phyloP scores from a whole-genome alignment of 2,113 vertebrate genomes.

The Globicephala melas region DNA sequence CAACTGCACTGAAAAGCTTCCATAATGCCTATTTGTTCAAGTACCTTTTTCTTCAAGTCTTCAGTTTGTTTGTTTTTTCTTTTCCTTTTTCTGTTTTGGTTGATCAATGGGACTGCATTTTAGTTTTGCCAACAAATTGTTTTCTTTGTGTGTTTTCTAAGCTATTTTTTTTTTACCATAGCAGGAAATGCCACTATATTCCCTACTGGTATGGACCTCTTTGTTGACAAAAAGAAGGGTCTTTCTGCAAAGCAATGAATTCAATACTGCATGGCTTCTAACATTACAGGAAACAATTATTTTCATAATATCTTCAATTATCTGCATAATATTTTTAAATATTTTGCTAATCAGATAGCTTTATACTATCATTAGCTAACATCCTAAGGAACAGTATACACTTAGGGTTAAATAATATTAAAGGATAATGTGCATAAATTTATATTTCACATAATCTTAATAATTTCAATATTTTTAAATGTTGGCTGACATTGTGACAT shows the following conservation, averaged over 20 bases:
- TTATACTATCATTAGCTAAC: background rate
- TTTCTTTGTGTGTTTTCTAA: background rate
- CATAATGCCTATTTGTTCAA: background rate
- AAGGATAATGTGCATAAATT: background rate
- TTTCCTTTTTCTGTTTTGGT: background rate
- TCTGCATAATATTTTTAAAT: background rate
- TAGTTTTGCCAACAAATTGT: background rate
- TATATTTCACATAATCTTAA: background rate
- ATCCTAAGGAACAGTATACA: background rate
- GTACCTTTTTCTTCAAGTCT: background rate
- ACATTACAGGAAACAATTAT: conserved; percentile 29
- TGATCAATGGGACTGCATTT: background rate
- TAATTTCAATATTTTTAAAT: background rate
- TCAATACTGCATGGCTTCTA: background rate
- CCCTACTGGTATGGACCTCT: background rate
- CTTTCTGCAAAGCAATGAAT: background rate
- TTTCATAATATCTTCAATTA: background rate
- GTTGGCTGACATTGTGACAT: background rate
- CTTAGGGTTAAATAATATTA: background rate
- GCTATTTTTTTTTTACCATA: background rate
- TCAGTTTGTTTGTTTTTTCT: background rate
- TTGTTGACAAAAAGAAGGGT: background rate
- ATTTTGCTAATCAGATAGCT: conserved; percentile 6
- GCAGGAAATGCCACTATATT: background rate
- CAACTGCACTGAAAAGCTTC: background rate